Percentiles rank a stretch among this genome's conserved stretches.
These are phyloP conservation scores for Sebastes oblongus DNA, from an alignment of 2,797 vertebrate genomes.

Conservation along the genomic window DNA sequence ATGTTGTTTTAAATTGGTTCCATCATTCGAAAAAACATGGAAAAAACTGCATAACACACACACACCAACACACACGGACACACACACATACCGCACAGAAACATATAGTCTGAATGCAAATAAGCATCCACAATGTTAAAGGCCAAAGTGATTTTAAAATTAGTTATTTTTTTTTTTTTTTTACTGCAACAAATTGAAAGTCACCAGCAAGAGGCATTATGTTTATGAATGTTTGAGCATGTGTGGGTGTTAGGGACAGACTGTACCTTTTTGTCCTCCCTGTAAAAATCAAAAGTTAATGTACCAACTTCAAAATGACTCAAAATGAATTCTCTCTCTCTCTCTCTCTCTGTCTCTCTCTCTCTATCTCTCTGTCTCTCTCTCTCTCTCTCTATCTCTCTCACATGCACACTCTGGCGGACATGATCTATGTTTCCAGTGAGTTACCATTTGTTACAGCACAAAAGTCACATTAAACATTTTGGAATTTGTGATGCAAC, in stretches of 20 bases:
- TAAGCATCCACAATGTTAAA: constrained; percentile 35
- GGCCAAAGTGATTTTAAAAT: constrained; percentile 64
- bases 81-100: not conserved
- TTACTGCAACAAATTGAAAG: constrained; percentile 46
- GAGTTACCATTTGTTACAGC: constrained; percentile 43
- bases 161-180: constrained; percentile 15
- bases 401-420: not conserved
- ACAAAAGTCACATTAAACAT: constrained; percentile 48
- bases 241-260: not conserved
- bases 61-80: not conserved
- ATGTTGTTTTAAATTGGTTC: constrained; percentile 43
- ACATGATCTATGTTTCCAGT: constrained; percentile 25
- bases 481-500: constrained; percentile 64
- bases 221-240: not conserved
- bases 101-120: constrained; percentile 25
- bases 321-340: not conserved
- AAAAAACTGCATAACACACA: not conserved
- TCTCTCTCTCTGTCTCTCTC: not conserved
- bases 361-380: not conserved
- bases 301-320: constrained; percentile 5
- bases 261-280: not conserved
- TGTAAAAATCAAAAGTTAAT: constrained; percentile 3
- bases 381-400: not conserved
- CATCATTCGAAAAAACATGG: constrained; percentile 31
- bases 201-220: not conserved